Evolutionary conservation across 2,797 vertebrate genomes (phyloP), one percentile per base, ranked within the genome.

Genomic region (Scleropages formosus): DNA sequence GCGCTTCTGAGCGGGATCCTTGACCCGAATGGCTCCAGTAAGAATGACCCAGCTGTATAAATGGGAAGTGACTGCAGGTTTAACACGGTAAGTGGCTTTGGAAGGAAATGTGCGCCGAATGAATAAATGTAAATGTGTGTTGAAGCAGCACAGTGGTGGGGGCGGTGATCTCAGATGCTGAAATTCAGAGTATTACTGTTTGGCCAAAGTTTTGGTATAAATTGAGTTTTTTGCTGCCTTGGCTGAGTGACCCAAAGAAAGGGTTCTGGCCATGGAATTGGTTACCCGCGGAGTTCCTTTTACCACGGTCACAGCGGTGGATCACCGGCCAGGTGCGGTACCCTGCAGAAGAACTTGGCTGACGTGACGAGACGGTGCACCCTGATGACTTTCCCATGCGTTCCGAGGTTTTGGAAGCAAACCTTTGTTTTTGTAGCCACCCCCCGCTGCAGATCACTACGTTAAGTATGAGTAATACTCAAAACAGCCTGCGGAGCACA

Each of bases 381-480:
- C 74, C 44, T 87, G 87, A 89, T 88, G 62, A 75, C 81, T 87
- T 85, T 87, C 79, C 85, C 84, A 84, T 86, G 72, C 46, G 18
- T 74, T 75, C 80, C 78, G 75, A 78, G 78, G 7, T 39, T 75
- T 83, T 78, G 83, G 80, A 82, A 77, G 81, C 44, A 79, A 74
- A 74, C 82, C 67, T 70, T 76, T 72, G 75, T 72, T 72, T 72
- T 72, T 18, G 31, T 66, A 44, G 60, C 60, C 4, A 20, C n/a
- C 22, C 27, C 15, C 27, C 0, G 31, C 51, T 63, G 39, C 46
- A 72, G 47, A 62, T 65, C 47, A 72, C 61, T 24, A 53, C 61
- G 72, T 44, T 66, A 58, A 77, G 61, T 65, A 67, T 77, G 76
- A 77, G 24, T 72, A 66, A 77, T 77, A 72, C 60, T 64, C 80